Evolutionary conservation across 2,113 vertebrate species (phyloP), one percentile per base, ranked within the genome.

Genomic region (Phoenicopterus ruber): DNA sequence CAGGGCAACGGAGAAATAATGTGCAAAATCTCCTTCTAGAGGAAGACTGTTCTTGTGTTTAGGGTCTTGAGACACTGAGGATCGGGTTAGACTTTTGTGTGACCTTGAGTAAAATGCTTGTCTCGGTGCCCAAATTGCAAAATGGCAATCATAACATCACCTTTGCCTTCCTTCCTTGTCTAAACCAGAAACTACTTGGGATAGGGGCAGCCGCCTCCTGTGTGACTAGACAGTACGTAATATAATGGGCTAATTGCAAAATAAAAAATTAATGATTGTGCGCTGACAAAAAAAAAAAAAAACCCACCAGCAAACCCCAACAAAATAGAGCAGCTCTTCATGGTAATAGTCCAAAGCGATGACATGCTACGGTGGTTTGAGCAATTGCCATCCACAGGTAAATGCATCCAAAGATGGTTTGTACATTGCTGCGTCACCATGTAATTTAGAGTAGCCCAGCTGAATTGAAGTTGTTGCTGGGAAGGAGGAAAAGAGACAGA

Each of bases 241-340:
- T 28, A 7, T n/a, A 88, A 78, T 24, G 80, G 82, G 36, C 46
- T 95, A 92, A 94, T 88, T 94, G 57, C 86, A 90, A 86, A 88
- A 80, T 74, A 29, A 63, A 88, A 38, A 59, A 32, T 42, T 24
- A 34, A 71, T 10, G 47, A 57, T 21, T 29, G 22, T 17, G 70
- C 36, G 49, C 88, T 82, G 74, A 61, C 26, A 54, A 10, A 32
- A 17, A 34, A 2, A 26, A 40, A 13, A 19, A 57, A 19, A n/a
- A n/a, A n/a, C n/a, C n/a, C 28, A 9, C 54, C 17, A 13, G 11
- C 10, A 13, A 13, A 3, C 3, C 14, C n/a, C n/a, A n/a, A n/a
- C 62, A 17, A 11, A 63, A 67, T 3, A 84, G 67, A 73, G 2
- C 42, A 80, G 67, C 71, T 86, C 66, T 57, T 65, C 13, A 5